These are phyloP conservation scores for Pristionchus exspectatus DNA, from an alignment of 2,888 invertebrate species.

Conservation along the genomic window DNA sequence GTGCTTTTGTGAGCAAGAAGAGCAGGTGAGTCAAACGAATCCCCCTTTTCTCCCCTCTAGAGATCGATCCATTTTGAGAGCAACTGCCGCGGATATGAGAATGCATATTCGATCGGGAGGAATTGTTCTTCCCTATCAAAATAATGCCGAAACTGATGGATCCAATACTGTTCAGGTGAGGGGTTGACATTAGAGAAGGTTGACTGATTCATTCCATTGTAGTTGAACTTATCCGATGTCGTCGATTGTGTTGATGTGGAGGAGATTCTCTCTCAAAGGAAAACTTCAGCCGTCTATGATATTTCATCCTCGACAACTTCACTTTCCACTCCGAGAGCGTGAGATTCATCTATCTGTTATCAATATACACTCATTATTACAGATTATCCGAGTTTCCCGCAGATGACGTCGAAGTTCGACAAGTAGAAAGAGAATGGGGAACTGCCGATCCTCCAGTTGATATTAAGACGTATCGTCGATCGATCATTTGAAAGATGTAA, in stretches of 20 bases:
- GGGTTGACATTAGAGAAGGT: not conserved
- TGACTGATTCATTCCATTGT: not conserved
- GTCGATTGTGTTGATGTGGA: conserved; percentile 67
- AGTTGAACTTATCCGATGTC: conserved; percentile 60
- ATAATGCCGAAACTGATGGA: conserved; percentile 39
- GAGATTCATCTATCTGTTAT: not conserved
- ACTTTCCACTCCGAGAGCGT: conserved; percentile 54
- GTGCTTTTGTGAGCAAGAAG: conserved; percentile 56
- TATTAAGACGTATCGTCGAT: conserved; percentile 54
- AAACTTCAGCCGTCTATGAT: conserved; percentile 60
- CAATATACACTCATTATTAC: not conserved
- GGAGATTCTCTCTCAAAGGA: conserved; percentile 62
- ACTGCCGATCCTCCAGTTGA: conserved; percentile 59
- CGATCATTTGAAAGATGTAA: not conserved
- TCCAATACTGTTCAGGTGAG: conserved; percentile 15
- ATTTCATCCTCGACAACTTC: conserved; percentile 56
- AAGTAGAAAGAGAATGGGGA: conserved; percentile 57
- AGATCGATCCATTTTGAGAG: conserved; percentile 36
- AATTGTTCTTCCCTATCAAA: conserved; percentile 53
- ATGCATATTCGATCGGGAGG: conserved; percentile 53
- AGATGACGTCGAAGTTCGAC: conserved; percentile 72
- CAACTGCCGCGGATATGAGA: conserved; percentile 53
- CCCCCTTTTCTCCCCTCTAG: not conserved
- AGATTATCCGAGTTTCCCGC: conserved; percentile 71
- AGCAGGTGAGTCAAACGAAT: conserved; percentile 51